Percentiles rank a stretch among this genome's conserved stretches.
Evolutionary conservation across 2,888 invertebrate species (phyloP).

Genomic region (Caenorhabditis uteleia): DNA sequence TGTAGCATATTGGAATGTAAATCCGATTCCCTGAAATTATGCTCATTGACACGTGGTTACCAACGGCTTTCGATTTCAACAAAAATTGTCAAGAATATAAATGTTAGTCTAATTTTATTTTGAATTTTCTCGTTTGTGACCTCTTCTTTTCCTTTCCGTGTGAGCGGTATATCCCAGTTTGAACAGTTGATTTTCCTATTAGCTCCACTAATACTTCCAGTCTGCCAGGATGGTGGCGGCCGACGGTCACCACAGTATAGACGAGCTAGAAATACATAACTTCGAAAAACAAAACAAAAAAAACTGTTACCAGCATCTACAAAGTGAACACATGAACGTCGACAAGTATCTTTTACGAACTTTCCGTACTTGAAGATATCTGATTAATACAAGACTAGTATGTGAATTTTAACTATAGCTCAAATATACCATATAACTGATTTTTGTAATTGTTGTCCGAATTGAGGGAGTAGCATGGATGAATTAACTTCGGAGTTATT

Average conservation of each 20-base stretch:
- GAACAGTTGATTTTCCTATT: slow-evolving; percentile 37
- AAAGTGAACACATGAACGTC: slow-evolving; percentile 24
- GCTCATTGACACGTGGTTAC: too few species aligned
- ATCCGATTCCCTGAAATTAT: slow-evolving; percentile 13
- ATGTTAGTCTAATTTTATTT: neutral
- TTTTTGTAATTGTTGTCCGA: slow-evolving; percentile 24
- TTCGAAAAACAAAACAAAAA: neutral
- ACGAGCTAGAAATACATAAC: too few species aligned
- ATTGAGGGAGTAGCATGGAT: slow-evolving; percentile 30
- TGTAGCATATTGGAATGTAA: slow-evolving; percentile 13
- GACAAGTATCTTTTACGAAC: slow-evolving; percentile 10
- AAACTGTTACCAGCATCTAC: slow-evolving; percentile 14
- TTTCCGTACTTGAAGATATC: slow-evolving; percentile 18
- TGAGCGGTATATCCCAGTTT: slow-evolving; percentile 32
- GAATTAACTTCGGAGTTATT: slow-evolving; percentile 4
- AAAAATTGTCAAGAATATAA: neutral
- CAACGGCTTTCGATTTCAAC: too few species aligned
- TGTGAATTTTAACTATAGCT: neutral
- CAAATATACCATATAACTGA: slow-evolving; percentile 11
- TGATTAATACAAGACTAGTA: neutral
- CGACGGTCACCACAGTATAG: slow-evolving; percentile 30
- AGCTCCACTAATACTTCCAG: neutral
- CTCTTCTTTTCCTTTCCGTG: slow-evolving; percentile 22
- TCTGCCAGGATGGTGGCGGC: slow-evolving; percentile 17
- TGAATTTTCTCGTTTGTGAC: slow-evolving; percentile 2